Evolutionary conservation across 2,888 invertebrate species (phyloP), one percentile per base, ranked within the genome.

Genomic region (Athalia rosae): DNA sequence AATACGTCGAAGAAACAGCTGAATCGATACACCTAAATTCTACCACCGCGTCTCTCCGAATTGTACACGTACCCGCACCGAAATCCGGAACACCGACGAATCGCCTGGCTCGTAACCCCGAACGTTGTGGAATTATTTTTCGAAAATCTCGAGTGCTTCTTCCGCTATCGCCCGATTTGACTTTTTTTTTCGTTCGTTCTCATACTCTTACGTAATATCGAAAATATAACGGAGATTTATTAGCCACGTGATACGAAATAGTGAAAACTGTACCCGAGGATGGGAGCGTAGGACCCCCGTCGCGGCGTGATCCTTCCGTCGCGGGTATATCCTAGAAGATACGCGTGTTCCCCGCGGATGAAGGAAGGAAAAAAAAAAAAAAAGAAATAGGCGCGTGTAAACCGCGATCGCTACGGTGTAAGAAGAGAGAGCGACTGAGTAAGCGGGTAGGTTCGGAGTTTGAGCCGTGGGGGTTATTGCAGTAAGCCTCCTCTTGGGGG

Each of bases 401-500:
- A 15, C 66, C 67, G 13, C 47, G 64, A 13, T 28, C 15, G 50
- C 11, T 67, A 50, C 50, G 28, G 50, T 50, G 67, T 9, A 13
- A 53, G 28, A 28, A 67, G 61, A 45, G 41, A 53, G 71, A 74
- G 74, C 74, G 74, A 74, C 62, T 74, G 79, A 80, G 79, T 77
- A 79, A 79, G 81, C 78, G 80, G 80, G 82, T 81, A 83, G 86
- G 86, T 83, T 88, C 88, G 82, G 86, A 85, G 87, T 86, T 86
- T 84, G 86, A 87, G 87, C 87, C 87, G 87, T 83, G 86, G 86
- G 88, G 89, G 88, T 89, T 89, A 88, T 88, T 89, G 89, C 88
- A 88, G 87, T 88, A 89, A 89, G 88, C 88, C 89, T 89, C 86
- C 89, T 89, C 89, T 86, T 89, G 89, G 88, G 89, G 88, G 84